Evolutionary conservation across 2,797 vertebrate species (phyloP).

Genomic region (Aselliscus stoliczkanus): DNA sequence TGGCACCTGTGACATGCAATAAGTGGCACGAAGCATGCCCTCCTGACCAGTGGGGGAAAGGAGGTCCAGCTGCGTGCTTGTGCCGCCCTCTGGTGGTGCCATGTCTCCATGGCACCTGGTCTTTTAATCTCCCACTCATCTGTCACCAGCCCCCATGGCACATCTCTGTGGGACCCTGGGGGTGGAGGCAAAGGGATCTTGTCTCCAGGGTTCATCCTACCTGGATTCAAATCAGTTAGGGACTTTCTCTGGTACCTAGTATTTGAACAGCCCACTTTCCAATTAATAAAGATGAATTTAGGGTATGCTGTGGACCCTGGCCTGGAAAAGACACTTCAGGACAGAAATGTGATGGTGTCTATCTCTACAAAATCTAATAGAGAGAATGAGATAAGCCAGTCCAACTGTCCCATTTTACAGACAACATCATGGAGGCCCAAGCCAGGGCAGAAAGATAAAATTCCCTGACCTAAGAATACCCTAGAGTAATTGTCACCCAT

Average conservation of each 20-base stretch:
- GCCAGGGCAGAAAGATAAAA: neutral
- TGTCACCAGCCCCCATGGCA: too few relatives aligned
- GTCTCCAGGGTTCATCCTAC: neutral
- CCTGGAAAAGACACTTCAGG: neutral
- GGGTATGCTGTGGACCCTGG: neutral
- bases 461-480: neutral
- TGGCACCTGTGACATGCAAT: fast-evolving
- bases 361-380: neutral
- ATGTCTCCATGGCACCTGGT: neutral
- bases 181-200: neutral
- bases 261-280: neutral
- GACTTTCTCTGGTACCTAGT: neutral
- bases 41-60: fast-evolving
- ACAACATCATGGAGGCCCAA: neutral
- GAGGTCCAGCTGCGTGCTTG: constrained; percentile 45
- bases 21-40: fast-evolving
- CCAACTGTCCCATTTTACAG: neutral
- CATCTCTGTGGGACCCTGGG: neutral
- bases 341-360: neutral
- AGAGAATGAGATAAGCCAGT: neutral
- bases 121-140: neutral
- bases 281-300: neutral
- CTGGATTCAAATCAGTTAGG: neutral
- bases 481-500: neutral
- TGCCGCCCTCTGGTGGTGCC: constrained; percentile 80